These are phyloP conservation scores for Gymnorhina tibicen DNA, from an alignment of 2,113 vertebrate genomes.

Conservation along the genomic window DNA sequence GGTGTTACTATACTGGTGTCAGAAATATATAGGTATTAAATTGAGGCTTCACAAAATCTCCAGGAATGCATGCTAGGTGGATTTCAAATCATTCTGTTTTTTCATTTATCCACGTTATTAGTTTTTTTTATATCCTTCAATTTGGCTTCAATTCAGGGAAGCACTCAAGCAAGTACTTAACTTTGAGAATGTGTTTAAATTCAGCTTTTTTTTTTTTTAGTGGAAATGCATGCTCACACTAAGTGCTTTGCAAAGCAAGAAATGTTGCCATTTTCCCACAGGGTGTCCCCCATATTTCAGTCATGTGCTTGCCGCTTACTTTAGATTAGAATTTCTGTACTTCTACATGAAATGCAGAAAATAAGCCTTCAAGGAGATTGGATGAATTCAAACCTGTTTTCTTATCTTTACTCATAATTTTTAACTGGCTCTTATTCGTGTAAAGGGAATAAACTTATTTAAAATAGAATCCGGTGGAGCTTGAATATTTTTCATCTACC, in stretches of 20 bases:
- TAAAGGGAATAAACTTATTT: not conserved
- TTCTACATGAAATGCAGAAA: not conserved
- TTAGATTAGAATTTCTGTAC: not conserved
- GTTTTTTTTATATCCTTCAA: not conserved
- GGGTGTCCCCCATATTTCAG: not conserved
- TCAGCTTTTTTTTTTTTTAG: not conserved
- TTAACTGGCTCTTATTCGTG: not conserved
- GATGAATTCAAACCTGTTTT: not conserved
- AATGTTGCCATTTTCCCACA: not conserved
- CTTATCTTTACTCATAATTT: not conserved
- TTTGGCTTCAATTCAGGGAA: not conserved
- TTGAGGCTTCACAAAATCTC: not conserved
- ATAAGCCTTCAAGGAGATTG: not conserved
- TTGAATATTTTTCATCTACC: not conserved
- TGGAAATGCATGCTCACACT: rapidly evolving
- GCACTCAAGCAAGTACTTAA: not conserved
- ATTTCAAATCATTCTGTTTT: not conserved
- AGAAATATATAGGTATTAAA: not conserved
- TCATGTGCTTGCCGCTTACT: not conserved
- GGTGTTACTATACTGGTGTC: not conserved
- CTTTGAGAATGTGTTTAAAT: not conserved
- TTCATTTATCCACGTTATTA: not conserved
- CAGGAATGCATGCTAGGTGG: not conserved
- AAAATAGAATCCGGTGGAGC: not conserved
- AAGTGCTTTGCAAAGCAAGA: not conserved